phyloP scores from a whole-genome alignment of 2,888 invertebrate species.

The Apoda limacodes region DNA sequence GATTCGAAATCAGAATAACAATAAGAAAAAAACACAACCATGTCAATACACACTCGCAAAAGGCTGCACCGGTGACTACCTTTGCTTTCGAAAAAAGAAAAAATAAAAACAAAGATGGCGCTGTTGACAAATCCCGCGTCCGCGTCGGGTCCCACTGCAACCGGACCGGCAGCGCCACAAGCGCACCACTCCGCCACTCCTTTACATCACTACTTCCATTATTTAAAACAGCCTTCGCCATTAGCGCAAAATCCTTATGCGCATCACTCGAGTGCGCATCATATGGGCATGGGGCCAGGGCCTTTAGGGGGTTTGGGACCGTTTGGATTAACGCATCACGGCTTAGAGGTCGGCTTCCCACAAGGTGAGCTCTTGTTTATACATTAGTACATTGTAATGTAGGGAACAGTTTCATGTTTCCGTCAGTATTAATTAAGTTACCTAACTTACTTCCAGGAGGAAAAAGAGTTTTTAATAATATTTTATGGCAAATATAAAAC shows the following conservation, averaged over 20 bases:
- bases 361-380: slow-evolving; percentile 43
- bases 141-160: slow-evolving; percentile 44
- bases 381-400: too few relatives aligned
- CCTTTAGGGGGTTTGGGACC: slow-evolving; percentile 60
- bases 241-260: slow-evolving; percentile 60
- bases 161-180: slow-evolving; percentile 48
- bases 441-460: too few relatives aligned
- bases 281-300: slow-evolving; percentile 69
- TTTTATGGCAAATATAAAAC: too few relatives aligned
- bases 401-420: too few relatives aligned
- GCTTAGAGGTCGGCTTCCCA: slow-evolving; percentile 61
- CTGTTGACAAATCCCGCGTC: slow-evolving; percentile 55
- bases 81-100: slow-evolving; percentile 15
- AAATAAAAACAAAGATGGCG: slow-evolving; percentile 42
- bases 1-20: slow-evolving; percentile 8
- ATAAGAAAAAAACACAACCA: slow-evolving; percentile 15
- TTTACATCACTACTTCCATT: slow-evolving; percentile 67
- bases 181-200: slow-evolving; percentile 67
- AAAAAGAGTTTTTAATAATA: too few relatives aligned
- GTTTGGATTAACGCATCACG: slow-evolving; percentile 59
- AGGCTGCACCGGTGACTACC: slow-evolving; percentile 52
- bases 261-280: slow-evolving; percentile 57
- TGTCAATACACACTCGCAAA: slow-evolving; percentile 41
- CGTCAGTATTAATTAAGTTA: too few relatives aligned
- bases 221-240: slow-evolving; percentile 67